Percentiles rank a stretch among this genome's conserved stretches.
phyloP scores from a whole-genome alignment of 2,113 vertebrate genomes.

The Ictalurus punctatus region DNA sequence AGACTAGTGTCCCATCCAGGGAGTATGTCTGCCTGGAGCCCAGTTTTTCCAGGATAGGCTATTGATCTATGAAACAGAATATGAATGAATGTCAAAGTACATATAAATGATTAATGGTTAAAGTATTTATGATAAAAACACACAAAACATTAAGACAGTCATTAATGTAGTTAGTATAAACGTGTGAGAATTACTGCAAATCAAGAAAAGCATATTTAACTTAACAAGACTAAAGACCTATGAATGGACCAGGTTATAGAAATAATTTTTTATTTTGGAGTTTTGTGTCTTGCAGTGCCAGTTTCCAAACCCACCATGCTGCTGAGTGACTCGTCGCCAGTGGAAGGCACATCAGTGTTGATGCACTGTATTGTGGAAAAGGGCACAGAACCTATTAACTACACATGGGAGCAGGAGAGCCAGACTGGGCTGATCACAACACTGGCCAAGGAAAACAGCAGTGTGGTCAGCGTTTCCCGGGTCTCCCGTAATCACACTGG shows the following conservation, averaged over 20 bases:
- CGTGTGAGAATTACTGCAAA: background rate
- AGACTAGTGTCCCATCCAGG: background rate
- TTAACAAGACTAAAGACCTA: background rate
- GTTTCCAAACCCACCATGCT: slow-evolving; percentile 80
- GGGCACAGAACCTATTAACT: slow-evolving; percentile 79
- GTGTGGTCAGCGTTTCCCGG: slow-evolving; percentile 64
- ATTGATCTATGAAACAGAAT: background rate
- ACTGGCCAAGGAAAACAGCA: slow-evolving; percentile 60
- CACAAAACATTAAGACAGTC: background rate
- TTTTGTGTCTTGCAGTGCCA: slow-evolving; percentile 69
- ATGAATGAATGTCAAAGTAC: background rate
- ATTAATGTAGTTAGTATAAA: background rate
- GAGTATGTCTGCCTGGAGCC: background rate
- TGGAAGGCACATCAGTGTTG: slow-evolving; percentile 71
- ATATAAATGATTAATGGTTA: background rate
- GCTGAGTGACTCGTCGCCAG: slow-evolving; percentile 69
- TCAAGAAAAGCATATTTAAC: background rate
- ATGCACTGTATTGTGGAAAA: slow-evolving; percentile 77
- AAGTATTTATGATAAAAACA: background rate
- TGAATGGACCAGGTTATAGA: background rate
- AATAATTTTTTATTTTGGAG: background rate
- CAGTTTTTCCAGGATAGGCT: background rate
- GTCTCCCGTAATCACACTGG: slow-evolving; percentile 79
- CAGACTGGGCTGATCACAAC: slow-evolving; percentile 53
- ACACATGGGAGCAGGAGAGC: slow-evolving; percentile 76